Evolutionary conservation across 2,888 invertebrate genomes (phyloP), one percentile per base, ranked within the genome.

Genomic region (Drosophila stalkeri): DNA sequence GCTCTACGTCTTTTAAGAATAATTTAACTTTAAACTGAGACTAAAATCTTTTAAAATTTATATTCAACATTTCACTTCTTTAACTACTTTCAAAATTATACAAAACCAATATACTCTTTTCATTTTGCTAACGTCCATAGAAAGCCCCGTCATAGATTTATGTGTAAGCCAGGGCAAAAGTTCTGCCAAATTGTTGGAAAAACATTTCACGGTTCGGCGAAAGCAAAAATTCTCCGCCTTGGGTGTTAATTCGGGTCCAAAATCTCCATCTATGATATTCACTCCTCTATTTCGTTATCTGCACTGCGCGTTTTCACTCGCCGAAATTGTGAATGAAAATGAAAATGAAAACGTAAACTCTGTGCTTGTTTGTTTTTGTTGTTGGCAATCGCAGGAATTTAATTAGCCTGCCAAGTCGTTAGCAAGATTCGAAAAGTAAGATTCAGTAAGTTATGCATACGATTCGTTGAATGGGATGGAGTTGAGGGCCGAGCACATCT

Each of bases 341-440:
- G 57, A 27, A 37, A 55, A 6, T 39, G 68, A 46, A 49, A 56
- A 41, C 43, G 70, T 6, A 73, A 77, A 80, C 20, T 39, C 56
- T 56, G 11, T 27, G 41, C 67, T 70, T 82, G 68, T 75, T 77
- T 78, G 57, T 68, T 68, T 77, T 82, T 70, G 69, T 82, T 70
- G 69, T 69, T 84, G 72, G 72, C 70, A 82, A 77, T 83, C 67
- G 76, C 73, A 73, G 60, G 88, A 84, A 89, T 90, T 87, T 90
- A 84, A 86, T 86, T 86, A 86, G 86, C 76, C 70, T 65, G 70
- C 85, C 74, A 72, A 87, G 87, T 89, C 87, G 90, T 90, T 86
- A 86, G 86, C 85, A 89, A 89, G 85, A 81, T 90, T 77, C 87
- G 73, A 60, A 72, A 73, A 64, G 69, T 75, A 54, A 73, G 75